Conservation (phyloP, 2,113 vertebrate species). For the Halcyon senegalensis region DNA sequence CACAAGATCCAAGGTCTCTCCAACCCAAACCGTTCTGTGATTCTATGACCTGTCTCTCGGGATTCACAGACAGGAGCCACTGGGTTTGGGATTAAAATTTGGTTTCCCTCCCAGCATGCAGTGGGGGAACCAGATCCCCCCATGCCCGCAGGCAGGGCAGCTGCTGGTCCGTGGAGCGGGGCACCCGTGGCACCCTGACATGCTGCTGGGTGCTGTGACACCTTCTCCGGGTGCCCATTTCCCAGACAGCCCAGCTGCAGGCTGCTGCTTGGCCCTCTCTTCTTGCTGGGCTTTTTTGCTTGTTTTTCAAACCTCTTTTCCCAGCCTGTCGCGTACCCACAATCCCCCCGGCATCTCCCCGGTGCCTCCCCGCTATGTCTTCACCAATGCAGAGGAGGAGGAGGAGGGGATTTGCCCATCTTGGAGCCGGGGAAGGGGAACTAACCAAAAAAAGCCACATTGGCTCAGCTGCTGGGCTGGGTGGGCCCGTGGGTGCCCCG, state of each 20-base stretch:
- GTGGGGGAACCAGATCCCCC: background rate
- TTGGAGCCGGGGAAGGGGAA: background rate
- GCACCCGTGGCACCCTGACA: background rate
- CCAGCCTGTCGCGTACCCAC: background rate
- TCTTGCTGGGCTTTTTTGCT: no score
- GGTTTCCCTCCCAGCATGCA: background rate
- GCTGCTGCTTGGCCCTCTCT: no score
- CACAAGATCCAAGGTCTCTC: no score
- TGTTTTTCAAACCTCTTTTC: no score
- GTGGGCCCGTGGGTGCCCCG: background rate
- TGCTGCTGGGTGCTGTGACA: background rate
- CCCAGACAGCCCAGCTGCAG: no score
- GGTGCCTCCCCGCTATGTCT: background rate
- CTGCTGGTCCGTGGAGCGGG: background rate
- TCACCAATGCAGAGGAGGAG: background rate
- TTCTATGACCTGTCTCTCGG: no score
- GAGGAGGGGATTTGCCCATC: background rate
- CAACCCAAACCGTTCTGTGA: no score
- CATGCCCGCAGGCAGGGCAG: no score
- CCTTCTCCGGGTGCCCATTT: background rate
- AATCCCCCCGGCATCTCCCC: background rate
- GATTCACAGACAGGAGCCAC: background rate
- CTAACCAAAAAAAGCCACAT: background rate
- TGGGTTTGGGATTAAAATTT: background rate
- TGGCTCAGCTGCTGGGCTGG: background rate